Conservation (phyloP, 92 coral and sea anemone species). For the Pocillopora grandis region DNA sequence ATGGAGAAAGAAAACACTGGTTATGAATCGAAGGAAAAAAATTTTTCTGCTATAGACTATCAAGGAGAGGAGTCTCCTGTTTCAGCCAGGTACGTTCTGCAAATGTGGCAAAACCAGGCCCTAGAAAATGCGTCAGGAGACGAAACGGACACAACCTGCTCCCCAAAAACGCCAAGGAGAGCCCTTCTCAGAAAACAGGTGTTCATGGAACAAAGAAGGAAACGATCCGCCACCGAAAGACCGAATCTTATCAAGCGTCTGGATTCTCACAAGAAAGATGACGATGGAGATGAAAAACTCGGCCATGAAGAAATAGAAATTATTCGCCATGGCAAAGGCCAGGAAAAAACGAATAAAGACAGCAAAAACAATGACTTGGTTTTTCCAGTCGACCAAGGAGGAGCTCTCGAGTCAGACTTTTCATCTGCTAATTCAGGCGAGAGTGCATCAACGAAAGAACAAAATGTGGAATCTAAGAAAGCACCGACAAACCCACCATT, state of each 20-base stretch:
- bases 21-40: background rate
- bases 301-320: background rate
- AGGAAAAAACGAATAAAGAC: background rate
- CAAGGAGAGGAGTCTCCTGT: conserved; percentile 26
- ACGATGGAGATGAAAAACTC: background rate
- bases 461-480: background rate
- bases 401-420: background rate
- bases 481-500: background rate
- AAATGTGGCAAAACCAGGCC: conserved; percentile 36
- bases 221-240: conserved; percentile 33
- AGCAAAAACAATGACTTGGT: background rate
- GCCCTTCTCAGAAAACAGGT: conserved; percentile 39
- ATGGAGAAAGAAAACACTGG: background rate
- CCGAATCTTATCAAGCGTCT: conserved; percentile 23
- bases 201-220: conserved; percentile 37
- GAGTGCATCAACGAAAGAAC: background rate
- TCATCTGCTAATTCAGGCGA: background rate
- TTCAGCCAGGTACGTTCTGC: conserved; percentile 29
- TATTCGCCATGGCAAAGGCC: background rate
- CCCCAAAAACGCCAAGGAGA: conserved; percentile 26
- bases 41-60: background rate
- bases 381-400: background rate
- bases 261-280: background rate
- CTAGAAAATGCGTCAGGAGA: conserved; percentile 29
- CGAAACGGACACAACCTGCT: conserved; percentile 19